A percentile compares a stretch with the other conserved stretches of the same genome.
These are phyloP conservation scores for Orcinus orca DNA, from an alignment of 2,113 vertebrate genomes.

Conservation along the genomic window DNA sequence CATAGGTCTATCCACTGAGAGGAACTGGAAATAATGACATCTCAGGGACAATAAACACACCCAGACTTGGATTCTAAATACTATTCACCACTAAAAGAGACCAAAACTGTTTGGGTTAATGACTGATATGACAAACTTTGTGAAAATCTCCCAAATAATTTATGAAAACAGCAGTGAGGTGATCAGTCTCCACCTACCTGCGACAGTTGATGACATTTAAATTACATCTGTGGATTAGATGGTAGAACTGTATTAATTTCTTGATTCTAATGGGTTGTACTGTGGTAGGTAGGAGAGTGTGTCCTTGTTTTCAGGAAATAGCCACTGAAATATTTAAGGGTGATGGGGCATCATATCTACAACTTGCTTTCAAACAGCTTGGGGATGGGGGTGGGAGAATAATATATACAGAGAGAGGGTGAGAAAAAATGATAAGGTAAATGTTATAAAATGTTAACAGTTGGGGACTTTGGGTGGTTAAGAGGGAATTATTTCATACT, in stretches of 20 bases:
- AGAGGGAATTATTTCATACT: neutral
- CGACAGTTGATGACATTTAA: neutral
- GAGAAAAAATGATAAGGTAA: slow-evolving; percentile 17
- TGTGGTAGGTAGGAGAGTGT: neutral
- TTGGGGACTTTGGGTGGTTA: neutral
- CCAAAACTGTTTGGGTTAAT: neutral
- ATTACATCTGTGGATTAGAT: neutral
- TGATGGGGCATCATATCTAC: neutral
- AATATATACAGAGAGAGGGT: neutral
- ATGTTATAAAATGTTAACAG: neutral
- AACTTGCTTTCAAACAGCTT: neutral
- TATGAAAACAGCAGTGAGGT: neutral
- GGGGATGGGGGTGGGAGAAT: neutral
- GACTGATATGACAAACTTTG: neutral
- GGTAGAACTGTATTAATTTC: neutral
- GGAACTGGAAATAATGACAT: neutral
- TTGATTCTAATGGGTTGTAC: neutral
- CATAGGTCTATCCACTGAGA: neutral
- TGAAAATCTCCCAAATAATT: neutral
- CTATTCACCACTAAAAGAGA: neutral
- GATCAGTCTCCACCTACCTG: neutral
- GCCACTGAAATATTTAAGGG: neutral
- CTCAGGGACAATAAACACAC: neutral
- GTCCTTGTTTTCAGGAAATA: neutral
- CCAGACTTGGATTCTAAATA: neutral